Base-by-base conservation (phyloP, 1,140 invertebrate genomes). In the Caenorhabditis remanei region DNA sequence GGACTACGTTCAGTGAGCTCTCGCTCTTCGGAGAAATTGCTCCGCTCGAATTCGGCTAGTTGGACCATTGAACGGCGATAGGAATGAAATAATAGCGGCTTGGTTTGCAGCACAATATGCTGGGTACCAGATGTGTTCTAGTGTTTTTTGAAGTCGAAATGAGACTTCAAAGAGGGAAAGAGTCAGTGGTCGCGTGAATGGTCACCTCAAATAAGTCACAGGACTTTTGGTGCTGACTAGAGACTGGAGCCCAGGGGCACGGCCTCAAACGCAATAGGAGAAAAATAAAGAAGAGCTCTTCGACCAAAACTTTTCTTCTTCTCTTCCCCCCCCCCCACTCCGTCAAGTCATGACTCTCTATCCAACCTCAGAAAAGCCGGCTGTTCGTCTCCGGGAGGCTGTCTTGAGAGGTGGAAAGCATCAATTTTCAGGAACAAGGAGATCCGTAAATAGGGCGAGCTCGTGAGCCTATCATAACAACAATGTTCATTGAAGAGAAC, bases 181-280 rank as follows among this genome's bases (percentile, higher is more conserved):
- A 71, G 16, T 79, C 46, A 50, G n/a, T 79, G 71, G 19, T 53
- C 71, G 50, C 71, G 71, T 79, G 71, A 50, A 79, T 79, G 46
- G 71, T 79, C 71, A 79, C 71, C 71, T 79, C 71, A 50, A 79
- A 79, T 43, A 79, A 79, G 71, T 79, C 71, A 79, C 71, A 79
- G 43, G 71, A 79, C 46, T 79, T 32, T 50, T 79, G 71, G 46
- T 79, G 71, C 71, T 79, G 71, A 79, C 71, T 79, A 50, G 71
- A 48, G 71, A 11, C n/a, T 43, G n/a, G 46, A n/a, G 14, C 40
- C 5, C 7, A 19, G n/a, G 65, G 65, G 40, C 14, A 24, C 4
- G 71, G 71, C 8, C 71, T 79, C 71, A 50, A 32, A 32, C 16
- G 65, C 41, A 43, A 11, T 46, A 71, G n/a, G 65, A 46, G 65